Evolutionary conservation across 2,113 vertebrate genomes (phyloP).

Genomic region (Psittacus erithacus): DNA sequence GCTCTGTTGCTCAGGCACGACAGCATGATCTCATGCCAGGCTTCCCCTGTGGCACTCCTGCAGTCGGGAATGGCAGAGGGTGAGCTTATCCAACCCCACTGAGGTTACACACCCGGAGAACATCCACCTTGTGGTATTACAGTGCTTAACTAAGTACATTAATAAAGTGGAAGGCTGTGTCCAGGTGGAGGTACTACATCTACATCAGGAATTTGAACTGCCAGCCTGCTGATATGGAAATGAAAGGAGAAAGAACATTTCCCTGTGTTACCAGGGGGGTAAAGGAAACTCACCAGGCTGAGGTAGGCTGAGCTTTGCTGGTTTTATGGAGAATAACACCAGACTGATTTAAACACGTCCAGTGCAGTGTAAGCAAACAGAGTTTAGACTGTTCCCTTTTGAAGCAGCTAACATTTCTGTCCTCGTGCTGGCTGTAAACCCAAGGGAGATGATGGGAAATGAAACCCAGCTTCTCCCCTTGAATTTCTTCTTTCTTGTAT

Average conservation of each 20-base stretch:
- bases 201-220: not conserved
- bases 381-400: not conserved
- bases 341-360: not conserved
- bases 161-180: not conserved
- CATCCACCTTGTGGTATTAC: not conserved
- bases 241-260: not conserved
- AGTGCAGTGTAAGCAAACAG: not conserved
- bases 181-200: not conserved
- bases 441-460: not conserved
- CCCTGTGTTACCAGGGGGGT: not conserved
- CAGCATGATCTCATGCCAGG: constrained; percentile 98
- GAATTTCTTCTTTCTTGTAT: not conserved
- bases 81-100: not conserved
- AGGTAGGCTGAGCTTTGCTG: not conserved
- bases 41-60: constrained; percentile 95
- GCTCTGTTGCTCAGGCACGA: constrained; percentile 85
- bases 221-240: not conserved
- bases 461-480: not conserved
- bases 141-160: not conserved
- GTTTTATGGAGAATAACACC: not conserved
- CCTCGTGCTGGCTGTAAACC: not conserved
- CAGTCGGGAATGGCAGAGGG: not conserved
- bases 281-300: not conserved
- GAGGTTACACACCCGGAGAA: accelerated
- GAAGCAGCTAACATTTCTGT: not conserved